These are phyloP conservation scores for Aradophagus sp. DNA, from an alignment of 1,140 invertebrate species.

Conservation along the genomic window DNA sequence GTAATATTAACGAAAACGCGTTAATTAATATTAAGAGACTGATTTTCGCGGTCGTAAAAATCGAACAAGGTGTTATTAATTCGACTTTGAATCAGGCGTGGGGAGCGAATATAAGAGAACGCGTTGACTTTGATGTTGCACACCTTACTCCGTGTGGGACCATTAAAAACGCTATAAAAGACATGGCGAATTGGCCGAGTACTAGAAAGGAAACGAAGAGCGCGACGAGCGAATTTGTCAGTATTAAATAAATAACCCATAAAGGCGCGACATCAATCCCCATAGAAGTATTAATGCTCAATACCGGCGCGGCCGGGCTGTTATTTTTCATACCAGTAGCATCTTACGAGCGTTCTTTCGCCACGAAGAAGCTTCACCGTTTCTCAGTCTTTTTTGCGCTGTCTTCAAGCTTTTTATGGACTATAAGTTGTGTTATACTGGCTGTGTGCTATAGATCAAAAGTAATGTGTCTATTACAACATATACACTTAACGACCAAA, in stretches of 20 bases:
- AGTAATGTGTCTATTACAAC: conserved; percentile 72
- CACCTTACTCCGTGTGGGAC: conserved; percentile 53
- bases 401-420: conserved; percentile 71
- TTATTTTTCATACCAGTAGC: conserved; percentile 73
- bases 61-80: too few species aligned
- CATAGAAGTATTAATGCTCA: conserved; percentile 72
- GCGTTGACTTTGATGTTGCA: conserved; percentile 22
- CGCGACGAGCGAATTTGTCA: conserved; percentile 70
- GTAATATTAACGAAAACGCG: too few species aligned
- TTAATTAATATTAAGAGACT: too few species aligned
- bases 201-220: conserved; percentile 20
- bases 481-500: conserved; percentile 66
- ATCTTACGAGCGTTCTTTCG: conserved; percentile 63
- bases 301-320: conserved; percentile 67
- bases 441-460: conserved; percentile 68
- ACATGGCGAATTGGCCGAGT: conserved; percentile 19
- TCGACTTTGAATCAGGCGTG: too few species aligned
- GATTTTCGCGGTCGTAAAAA: too few species aligned
- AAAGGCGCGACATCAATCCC: conserved; percentile 72
- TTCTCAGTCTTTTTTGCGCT: conserved; percentile 54
- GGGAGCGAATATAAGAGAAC: conserved; percentile 10
- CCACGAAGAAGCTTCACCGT: conserved; percentile 58
- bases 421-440: conserved; percentile 67
- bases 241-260: conserved; percentile 76
- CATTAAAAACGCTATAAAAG: conserved; percentile 70